Evolutionary conservation across 2,797 vertebrate genomes (phyloP).

Genomic region (Euthynnus affinis): DNA sequence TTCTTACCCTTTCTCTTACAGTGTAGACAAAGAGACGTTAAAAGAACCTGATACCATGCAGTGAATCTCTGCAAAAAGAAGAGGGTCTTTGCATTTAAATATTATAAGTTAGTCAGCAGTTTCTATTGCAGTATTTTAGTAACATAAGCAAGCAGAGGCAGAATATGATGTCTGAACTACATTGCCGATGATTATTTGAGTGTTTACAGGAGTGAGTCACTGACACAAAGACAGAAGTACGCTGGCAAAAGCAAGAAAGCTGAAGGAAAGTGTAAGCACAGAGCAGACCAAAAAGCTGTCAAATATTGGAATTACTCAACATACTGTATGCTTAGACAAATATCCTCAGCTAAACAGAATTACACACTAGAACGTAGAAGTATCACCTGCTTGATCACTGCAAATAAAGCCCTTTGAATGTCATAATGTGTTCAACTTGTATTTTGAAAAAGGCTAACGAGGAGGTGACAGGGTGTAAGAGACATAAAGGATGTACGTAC

Average conservation of each 20-base stretch:
- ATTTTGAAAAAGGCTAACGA: not conserved
- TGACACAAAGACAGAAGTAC: slow-evolving; percentile 32
- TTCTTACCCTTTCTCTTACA: slow-evolving; percentile 22
- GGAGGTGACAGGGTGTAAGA: not conserved
- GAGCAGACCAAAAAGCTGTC: slow-evolving; percentile 3
- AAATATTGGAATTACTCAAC: slow-evolving; percentile 11
- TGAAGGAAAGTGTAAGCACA: slow-evolving; percentile 17
- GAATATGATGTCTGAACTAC: slow-evolving; percentile 15
- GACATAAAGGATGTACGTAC: slow-evolving; percentile 82
- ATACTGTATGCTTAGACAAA: slow-evolving; percentile 6
- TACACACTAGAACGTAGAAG: not conserved
- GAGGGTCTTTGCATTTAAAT: not conserved
- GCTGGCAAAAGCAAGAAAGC: slow-evolving; percentile 57
- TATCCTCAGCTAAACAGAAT: not conserved
- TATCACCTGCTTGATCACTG: not conserved
- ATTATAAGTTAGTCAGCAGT: slow-evolving; percentile 55
- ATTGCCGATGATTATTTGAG: slow-evolving; percentile 32
- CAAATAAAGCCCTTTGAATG: slow-evolving; percentile 1
- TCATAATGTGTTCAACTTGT: not conserved
- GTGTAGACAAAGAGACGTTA: not conserved
- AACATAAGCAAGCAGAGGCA: slow-evolving; percentile 60
- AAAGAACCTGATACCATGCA: slow-evolving; percentile 38
- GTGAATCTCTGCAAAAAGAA: slow-evolving; percentile 4
- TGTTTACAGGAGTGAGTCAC: slow-evolving; percentile 36
- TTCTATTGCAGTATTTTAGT: slow-evolving; percentile 33